A percentile compares a stretch with the other conserved stretches of the same genome.
Evolutionary conservation across 2,113 vertebrate genomes (phyloP).

Genomic region (Poeciliopsis occidentalis): DNA sequence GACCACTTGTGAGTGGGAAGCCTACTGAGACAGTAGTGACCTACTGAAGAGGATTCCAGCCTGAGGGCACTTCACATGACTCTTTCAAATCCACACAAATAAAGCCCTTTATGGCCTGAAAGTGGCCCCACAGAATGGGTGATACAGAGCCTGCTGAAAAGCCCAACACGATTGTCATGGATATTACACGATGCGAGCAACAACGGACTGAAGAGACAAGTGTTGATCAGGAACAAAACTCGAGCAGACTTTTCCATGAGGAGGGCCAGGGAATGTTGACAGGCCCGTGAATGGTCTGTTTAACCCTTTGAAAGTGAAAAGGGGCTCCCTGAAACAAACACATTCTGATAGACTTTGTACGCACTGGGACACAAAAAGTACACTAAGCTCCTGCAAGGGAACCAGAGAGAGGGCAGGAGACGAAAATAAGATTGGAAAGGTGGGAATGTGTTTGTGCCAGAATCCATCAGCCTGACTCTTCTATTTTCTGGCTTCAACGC

Average conservation of each 20-base stretch:
- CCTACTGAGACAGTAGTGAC: conserved; percentile 93
- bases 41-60: conserved; percentile 92
- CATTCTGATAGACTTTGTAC: conserved; percentile 94
- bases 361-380: conserved; percentile 84
- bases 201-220: conserved; percentile 93
- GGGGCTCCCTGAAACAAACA: conserved; percentile 89
- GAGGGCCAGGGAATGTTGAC: conserved; percentile 91
- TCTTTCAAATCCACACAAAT: conserved; percentile 99
- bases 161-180: conserved; percentile 98
- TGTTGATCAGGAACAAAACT: conserved; percentile 92
- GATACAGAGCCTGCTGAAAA: conserved; percentile 91
- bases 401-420: conserved; percentile 76
- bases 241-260: conserved; percentile 87
- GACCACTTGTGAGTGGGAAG: conserved; percentile 87
- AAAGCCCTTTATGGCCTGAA: conserved; percentile 97
- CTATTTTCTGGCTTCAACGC: conserved; percentile 75
- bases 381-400: conserved; percentile 80
- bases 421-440: conserved; percentile 82
- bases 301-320: conserved; percentile 99
- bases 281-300: conserved; percentile 99
- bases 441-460: conserved; percentile 81
- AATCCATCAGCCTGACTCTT: conserved; percentile 78
- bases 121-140: conserved; percentile 95
- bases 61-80: conserved; percentile 92
- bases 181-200: conserved; percentile 97